Conservation (phyloP, 2,888 invertebrate species). For the Biston stratarius region DNA sequence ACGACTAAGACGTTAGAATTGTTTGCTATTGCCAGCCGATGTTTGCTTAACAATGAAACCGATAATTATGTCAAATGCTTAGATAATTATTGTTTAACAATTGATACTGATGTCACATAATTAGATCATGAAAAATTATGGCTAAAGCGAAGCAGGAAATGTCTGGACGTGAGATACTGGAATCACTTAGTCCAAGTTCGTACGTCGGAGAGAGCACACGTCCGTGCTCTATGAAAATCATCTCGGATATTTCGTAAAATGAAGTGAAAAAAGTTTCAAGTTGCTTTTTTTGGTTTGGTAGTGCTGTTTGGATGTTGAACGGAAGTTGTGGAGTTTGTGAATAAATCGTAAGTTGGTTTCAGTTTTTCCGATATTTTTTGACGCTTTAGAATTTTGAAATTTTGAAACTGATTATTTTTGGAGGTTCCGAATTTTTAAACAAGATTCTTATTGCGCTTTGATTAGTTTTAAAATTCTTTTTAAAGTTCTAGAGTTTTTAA, state of each 20-base stretch:
- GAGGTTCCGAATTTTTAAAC: no score
- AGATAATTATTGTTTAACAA: conserved; percentile 6
- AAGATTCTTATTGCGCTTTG: not conserved
- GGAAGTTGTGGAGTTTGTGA: conserved; percentile 16
- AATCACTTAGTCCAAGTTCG: conserved; percentile 14
- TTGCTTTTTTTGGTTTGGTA: conserved; percentile 18
- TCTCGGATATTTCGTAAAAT: conserved; percentile 39
- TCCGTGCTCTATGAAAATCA: conserved; percentile 41
- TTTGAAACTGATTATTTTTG: not conserved
- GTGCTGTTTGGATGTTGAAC: conserved; percentile 28
- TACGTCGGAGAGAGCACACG: conserved; percentile 9
- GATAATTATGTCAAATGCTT: not conserved
- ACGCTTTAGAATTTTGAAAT: not conserved
- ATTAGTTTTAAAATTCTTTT: not conserved
- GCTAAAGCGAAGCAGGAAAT: not conserved
- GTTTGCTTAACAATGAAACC: no score
- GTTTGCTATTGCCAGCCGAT: no score
- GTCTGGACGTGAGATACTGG: conserved; percentile 11
- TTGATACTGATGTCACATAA: conserved; percentile 18
- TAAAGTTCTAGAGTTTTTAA: not conserved
- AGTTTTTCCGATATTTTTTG: conserved; percentile 3
- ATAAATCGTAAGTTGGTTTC: conserved; percentile 18
- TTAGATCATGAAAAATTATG: conserved; percentile 7
- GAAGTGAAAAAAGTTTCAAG: conserved; percentile 25
- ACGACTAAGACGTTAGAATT: not conserved